A percentile compares a stretch with the other conserved stretches of the same genome.
phyloP scores from a whole-genome alignment of 2,113 vertebrate species.

The Amphiprion ocellaris region DNA sequence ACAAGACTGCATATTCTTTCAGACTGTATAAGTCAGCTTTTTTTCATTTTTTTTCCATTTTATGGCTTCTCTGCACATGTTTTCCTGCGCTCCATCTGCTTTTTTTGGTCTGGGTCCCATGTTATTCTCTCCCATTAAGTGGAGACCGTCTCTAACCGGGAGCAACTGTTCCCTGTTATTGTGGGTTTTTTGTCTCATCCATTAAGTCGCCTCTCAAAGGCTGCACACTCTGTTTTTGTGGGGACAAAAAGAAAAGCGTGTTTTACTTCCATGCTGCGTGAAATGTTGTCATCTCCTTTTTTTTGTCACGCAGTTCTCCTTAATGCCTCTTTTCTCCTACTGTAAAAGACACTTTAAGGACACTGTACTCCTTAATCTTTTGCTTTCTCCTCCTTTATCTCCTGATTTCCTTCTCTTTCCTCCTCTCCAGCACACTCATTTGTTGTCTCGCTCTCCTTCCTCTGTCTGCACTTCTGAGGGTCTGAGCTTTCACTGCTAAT shows the following conservation, averaged over 20 bases:
- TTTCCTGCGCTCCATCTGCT: constrained; percentile 7
- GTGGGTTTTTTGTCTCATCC: constrained; percentile 38
- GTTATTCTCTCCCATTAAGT: constrained; percentile 30
- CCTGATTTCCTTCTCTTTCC: neutral
- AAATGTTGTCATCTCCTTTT: neutral
- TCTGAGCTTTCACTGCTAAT: constrained; percentile 42
- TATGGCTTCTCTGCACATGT: neutral
- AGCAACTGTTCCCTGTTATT: constrained; percentile 27
- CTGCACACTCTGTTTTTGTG: neutral
- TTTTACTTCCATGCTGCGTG: constrained; percentile 2
- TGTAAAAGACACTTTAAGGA: neutral
- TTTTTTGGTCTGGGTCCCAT: constrained; percentile 14
- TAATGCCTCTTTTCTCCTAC: neutral
- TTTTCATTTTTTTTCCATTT: neutral
- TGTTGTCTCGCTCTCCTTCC: neutral
- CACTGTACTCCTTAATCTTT: neutral
- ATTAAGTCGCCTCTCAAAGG: constrained; percentile 35
- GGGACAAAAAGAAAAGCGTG: neutral
- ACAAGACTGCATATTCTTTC: too few relatives aligned
- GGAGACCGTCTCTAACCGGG: constrained; percentile 10
- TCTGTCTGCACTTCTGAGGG: neutral
- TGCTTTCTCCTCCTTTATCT: neutral
- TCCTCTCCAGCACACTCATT: neutral
- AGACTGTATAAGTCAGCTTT: too few relatives aligned
- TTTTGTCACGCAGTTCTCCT: neutral